Evolutionary conservation across 1,140 invertebrate species (phyloP).

Genomic region (Temnothorax longispinosus): DNA sequence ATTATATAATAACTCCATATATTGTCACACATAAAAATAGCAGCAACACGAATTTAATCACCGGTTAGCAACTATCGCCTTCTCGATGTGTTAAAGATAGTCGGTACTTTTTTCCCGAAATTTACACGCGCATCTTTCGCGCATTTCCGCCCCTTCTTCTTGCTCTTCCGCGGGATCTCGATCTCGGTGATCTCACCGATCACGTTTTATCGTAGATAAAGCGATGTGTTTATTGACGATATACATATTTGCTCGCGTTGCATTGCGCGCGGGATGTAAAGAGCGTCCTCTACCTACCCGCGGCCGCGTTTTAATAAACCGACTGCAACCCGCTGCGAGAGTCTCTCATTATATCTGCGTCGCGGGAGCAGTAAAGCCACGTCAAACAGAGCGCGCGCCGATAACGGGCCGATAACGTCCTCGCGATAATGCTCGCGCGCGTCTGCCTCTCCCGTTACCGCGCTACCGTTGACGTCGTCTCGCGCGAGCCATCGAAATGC

Average conservation of each 20-base stretch:
- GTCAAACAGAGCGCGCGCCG: slow-evolving; percentile 73
- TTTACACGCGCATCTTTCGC: background rate
- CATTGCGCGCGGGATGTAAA: background rate
- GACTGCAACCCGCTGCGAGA: slow-evolving; percentile 52
- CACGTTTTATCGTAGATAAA: slow-evolving; percentile 40
- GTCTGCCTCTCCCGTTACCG: background rate
- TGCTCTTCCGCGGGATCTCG: background rate
- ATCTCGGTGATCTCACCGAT: background rate
- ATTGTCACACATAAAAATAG: background rate
- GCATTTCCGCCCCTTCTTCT: background rate
- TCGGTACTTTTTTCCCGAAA: too few species aligned
- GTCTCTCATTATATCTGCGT: slow-evolving; percentile 67
- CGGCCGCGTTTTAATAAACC: slow-evolving; percentile 65
- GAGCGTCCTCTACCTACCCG: background rate
- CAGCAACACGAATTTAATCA: background rate
- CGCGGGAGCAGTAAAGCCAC: slow-evolving; percentile 68
- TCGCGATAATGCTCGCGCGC: slow-evolving; percentile 61
- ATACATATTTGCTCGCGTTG: slow-evolving; percentile 13
- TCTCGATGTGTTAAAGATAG: background rate
- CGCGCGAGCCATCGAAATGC: background rate
- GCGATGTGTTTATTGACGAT: slow-evolving; percentile 13
- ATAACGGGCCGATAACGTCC: slow-evolving; percentile 72
- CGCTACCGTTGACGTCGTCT: background rate
- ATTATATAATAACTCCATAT: slow-evolving; percentile 26
- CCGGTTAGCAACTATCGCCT: background rate